These are phyloP conservation scores for Lineus longissimus DNA, from an alignment of 1,140 invertebrate species.

Conservation along the genomic window DNA sequence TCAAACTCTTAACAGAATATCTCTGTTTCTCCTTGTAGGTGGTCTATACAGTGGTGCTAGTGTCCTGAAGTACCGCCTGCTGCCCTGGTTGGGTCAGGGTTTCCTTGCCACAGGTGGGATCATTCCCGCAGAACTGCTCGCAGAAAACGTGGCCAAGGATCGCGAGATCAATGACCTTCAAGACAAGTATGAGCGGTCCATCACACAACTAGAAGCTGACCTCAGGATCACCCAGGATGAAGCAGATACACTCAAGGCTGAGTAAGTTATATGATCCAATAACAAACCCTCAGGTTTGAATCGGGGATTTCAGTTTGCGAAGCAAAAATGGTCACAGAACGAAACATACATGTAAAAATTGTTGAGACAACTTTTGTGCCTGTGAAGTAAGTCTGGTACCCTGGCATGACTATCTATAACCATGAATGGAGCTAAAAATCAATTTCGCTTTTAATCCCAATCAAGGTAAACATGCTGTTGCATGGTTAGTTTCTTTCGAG, in stretches of 20 bases:
- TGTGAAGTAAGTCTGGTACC: no score
- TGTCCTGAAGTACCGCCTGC: conserved; percentile 46
- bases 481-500: no score
- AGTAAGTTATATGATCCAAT: conserved; percentile 39
- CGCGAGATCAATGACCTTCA: conserved; percentile 44
- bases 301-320: no score
- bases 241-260: conserved; percentile 44
- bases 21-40: conserved; percentile 25
- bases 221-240: conserved; percentile 36
- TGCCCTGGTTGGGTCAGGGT: conserved; percentile 47
- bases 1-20: no score
- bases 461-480: no score
- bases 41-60: conserved; percentile 49
- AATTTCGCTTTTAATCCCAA: no score
- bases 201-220: conserved; percentile 43
- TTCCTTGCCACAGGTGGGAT: conserved; percentile 43
- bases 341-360: no score
- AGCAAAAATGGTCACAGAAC: no score
- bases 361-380: no score
- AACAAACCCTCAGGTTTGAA: no score
- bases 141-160: conserved; percentile 44
- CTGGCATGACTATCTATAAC: no score
- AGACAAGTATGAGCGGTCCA: conserved; percentile 47
- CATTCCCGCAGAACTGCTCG: conserved; percentile 39
- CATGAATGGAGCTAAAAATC: no score